Base-by-base conservation (phyloP, 2,888 invertebrate species). In the Acleris sparsana region DNA sequence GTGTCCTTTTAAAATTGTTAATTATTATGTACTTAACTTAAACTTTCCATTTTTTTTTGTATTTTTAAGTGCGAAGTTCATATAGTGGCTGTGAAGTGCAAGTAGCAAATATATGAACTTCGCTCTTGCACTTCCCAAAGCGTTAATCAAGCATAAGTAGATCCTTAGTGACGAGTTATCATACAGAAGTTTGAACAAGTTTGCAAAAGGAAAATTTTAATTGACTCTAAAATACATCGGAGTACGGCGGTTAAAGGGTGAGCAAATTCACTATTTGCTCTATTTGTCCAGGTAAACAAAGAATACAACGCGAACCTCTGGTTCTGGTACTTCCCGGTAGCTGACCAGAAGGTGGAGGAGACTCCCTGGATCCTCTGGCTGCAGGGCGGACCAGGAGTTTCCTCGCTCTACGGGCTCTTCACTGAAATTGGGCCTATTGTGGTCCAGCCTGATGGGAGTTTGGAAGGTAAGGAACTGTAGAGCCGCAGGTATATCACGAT, bases 241-340 rank as follows among this genome's bases (percentile, higher is more conserved):
- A 2, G 33, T 33, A 33, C 9, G 29, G 29, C 33, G 9, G 9
- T 33, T 33, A 33, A 7, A 29, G 16, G 16, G 13, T 43, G 3
- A 43, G 4, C 18, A 17, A 18, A 7, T 48, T 7, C 3, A 51
- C 51, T 22, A 20, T 20, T 20, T 51, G 9, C 1, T 48, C 9
- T 7, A 48, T 48, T 49, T 49, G 13, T 9, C 11, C 73, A 97
- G 70, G 97, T 97, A 1, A 95, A 97, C 83, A 95, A 96, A 81
- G 88, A 94, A 59, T 95, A 93, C 80, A 94, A 96, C 78, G 95
- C 97, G 7, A 97, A 97, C 81, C 89, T 96, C 70, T 97, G 96
- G 93, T 97, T 97, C 87, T 97, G 97, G 97, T 97, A 96, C 80
- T 96, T 97, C 84, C 96, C 96, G 0, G 95, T 96, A 0, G 86